phyloP scores from a whole-genome alignment of 2,797 vertebrate species.

The Craterocephalus amniculus region DNA sequence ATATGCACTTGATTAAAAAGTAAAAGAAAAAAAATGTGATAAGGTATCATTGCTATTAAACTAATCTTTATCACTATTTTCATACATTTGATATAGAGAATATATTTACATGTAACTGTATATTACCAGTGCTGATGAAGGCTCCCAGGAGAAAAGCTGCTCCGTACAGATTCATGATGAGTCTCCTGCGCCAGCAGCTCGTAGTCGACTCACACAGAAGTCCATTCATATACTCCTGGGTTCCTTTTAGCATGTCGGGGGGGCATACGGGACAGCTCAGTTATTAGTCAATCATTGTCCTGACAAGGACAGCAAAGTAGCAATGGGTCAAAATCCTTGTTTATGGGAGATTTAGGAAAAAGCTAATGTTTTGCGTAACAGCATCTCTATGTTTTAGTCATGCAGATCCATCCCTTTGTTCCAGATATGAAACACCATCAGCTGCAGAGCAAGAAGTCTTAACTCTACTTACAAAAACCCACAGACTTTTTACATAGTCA shows the following conservation, averaged over 20 bases:
- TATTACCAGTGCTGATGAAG: conserved; percentile 79
- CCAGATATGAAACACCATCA: background rate
- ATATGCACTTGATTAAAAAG: too few species aligned
- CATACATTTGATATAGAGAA: too few species aligned
- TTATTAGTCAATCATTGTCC: conserved; percentile 83
- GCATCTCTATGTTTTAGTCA: background rate
- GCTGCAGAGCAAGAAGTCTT: background rate
- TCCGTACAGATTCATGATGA: conserved; percentile 74
- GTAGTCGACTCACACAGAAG: conserved; percentile 29
- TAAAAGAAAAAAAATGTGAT: too few species aligned
- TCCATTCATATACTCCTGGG: conserved; percentile 33
- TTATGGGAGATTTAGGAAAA: conserved; percentile 37
- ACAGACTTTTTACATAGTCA: background rate
- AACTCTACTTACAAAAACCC: background rate
- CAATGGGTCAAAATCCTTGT: conserved; percentile 71
- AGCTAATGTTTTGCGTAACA: background rate
- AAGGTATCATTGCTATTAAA: too few species aligned
- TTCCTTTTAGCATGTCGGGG: conserved; percentile 44
- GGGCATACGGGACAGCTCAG: conserved; percentile 68
- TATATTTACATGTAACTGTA: background rate
- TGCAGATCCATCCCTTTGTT: background rate
- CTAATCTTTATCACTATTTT: too few species aligned
- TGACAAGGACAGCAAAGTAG: conserved; percentile 66
- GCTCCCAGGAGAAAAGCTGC: conserved; percentile 65
- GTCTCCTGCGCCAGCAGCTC: conserved; percentile 56